A percentile compares a stretch with the other conserved stretches of the same genome.
Conservation (phyloP, 2,888 invertebrate species). For the Liodrosophila aerea region DNA sequence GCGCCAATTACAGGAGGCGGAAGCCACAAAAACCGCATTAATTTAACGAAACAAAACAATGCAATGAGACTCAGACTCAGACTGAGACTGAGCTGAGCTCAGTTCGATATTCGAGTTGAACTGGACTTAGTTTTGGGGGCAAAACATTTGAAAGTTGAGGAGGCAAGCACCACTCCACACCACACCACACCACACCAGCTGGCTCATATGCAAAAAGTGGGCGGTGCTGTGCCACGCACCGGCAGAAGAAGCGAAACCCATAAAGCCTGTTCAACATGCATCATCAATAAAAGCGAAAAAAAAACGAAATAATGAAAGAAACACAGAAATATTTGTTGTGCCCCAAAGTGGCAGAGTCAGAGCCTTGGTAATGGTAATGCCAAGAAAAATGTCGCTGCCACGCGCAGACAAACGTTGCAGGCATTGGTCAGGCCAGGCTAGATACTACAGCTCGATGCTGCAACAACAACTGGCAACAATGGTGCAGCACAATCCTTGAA, state of each 20-base stretch:
- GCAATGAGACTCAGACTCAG: too few species aligned
- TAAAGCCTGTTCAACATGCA: slow-evolving; percentile 76
- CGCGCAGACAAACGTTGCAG: slow-evolving; percentile 58
- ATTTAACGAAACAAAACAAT: slow-evolving; percentile 62
- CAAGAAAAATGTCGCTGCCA: slow-evolving; percentile 73
- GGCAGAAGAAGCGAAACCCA: slow-evolving; percentile 63
- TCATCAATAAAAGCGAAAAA: slow-evolving; percentile 68
- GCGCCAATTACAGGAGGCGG: slow-evolving; percentile 72
- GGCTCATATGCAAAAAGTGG: slow-evolving; percentile 61
- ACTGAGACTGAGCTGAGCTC: neutral
- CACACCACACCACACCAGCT: too few species aligned
- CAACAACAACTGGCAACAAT: slow-evolving; percentile 50
- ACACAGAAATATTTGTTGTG: slow-evolving; percentile 3
- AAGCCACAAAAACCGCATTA: slow-evolving; percentile 67
- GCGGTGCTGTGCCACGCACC: slow-evolving; percentile 46
- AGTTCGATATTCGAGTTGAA: slow-evolving; percentile 7
- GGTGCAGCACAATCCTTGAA: slow-evolving; percentile 24
- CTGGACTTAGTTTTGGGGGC: slow-evolving; percentile 1
- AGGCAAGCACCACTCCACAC: too few species aligned
- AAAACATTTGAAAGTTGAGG: slow-evolving; percentile 60
- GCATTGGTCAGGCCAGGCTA: too few species aligned
- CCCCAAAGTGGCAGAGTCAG: slow-evolving; percentile 5
- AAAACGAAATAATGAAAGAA: slow-evolving; percentile 22
- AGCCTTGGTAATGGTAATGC: slow-evolving; percentile 54
- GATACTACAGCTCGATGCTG: too few species aligned